Evolutionary conservation across 2,797 vertebrate species (phyloP), one percentile per base, ranked within the genome.

Genomic region (Petrocephalus sullivani): DNA sequence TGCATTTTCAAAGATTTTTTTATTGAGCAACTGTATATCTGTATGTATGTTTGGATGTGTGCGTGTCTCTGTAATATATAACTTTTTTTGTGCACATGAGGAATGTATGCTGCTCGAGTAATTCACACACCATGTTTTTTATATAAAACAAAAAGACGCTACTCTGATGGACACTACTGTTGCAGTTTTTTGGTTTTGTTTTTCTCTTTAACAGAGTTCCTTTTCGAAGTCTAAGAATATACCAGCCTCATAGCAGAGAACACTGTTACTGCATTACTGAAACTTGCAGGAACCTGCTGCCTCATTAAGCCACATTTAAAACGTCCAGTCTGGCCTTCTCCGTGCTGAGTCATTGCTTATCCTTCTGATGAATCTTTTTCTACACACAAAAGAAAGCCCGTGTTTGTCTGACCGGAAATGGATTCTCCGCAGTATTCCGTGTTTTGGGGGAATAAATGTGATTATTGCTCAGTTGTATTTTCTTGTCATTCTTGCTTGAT

Each of bases 41-140:
- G 78, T 90, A 75, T 88, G 87, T 88, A 75, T 88, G 82, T 86
- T 21, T 85, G 83, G 33, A 60, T 86, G 81, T 86, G 81, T 86
- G 58, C 9, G 41, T 85, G 75, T 75, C 49, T 86, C 46, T 84
- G 64, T 81, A 56, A 85, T 53, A 85, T 88, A 82, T 58, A 83
- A 51, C n/a, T 49, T 64, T 33, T 64, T 85, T 12, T 54, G 53
- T 87, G 57, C 53, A 87, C 21, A 89, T 61, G n/a, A 87, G 49
- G 67, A 85, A 86, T 86, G 58, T 86, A 75, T 41, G 83, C 33
- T 86, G 61, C 53, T 82, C 14, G 33, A 7, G 12, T 41, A 58
- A 60, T 87, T 75, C 8, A 33, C 71, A 28, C 21, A 16, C 41
- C 3, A 6, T 23, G 4, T 82, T 57, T 84, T 41, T 83, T 81